These are phyloP conservation scores for Lepeophtheirus salmonis DNA, from an alignment of 1,140 invertebrate genomes.

Conservation along the genomic window DNA sequence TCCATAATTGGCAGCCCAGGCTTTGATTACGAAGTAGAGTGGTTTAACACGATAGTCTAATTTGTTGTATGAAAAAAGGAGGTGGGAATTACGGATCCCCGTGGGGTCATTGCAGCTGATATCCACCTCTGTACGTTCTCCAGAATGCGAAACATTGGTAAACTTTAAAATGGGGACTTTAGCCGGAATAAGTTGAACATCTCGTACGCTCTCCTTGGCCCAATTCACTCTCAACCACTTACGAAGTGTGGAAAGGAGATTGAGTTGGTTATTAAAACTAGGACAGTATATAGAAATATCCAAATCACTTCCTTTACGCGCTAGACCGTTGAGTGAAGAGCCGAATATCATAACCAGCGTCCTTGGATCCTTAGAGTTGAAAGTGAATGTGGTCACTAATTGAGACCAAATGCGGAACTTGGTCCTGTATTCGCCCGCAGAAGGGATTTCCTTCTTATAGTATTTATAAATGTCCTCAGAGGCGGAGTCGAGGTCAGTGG, in stretches of 20 bases:
- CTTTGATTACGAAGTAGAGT: not conserved
- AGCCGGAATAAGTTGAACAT: not conserved
- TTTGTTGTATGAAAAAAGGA: not conserved
- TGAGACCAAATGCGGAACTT: not conserved
- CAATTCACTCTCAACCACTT: not conserved
- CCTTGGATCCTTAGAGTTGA: not conserved
- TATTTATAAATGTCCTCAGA: not conserved
- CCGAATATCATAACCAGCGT: not conserved
- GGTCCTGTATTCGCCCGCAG: not conserved
- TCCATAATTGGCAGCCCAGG: not conserved
- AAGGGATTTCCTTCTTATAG: not conserved
- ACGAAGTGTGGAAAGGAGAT: not conserved
- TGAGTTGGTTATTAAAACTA: not conserved
- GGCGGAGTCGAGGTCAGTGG: not conserved
- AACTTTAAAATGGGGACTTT: not conserved
- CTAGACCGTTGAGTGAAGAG: not conserved
- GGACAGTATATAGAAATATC: not conserved
- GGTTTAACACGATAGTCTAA: not conserved
- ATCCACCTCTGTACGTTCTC: not conserved
- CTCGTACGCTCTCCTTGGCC: too few relatives aligned
- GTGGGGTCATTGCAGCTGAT: not conserved
- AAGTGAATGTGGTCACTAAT: not conserved
- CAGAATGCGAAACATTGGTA: not conserved
- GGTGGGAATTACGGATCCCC: not conserved
- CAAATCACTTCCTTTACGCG: not conserved